Conservation (phyloP, 1,140 invertebrate species). For the Drosophila fuyamai region DNA sequence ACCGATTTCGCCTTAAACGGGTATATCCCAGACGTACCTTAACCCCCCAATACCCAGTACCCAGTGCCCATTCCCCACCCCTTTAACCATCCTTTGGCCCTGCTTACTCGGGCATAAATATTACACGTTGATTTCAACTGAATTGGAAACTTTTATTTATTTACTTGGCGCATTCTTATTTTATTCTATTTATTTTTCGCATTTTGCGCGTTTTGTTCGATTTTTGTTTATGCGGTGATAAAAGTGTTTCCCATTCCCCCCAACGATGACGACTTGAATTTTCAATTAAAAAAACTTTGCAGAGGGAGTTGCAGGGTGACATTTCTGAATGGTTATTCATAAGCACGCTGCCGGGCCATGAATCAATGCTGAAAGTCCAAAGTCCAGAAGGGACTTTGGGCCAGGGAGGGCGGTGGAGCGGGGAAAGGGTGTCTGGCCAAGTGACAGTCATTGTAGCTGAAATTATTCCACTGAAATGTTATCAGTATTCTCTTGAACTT, state of each 20-base stretch:
- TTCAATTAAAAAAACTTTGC: slow-evolving; percentile 70
- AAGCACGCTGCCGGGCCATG: slow-evolving; percentile 57
- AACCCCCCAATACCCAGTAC: slow-evolving; percentile 3
- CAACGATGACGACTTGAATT: slow-evolving; percentile 59
- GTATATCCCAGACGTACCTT: slow-evolving; percentile 21
- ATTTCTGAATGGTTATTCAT: slow-evolving; percentile 76
- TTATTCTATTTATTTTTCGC: slow-evolving; percentile 5
- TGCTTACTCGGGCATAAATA: slow-evolving; percentile 66
- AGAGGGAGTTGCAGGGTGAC: slow-evolving; percentile 20
- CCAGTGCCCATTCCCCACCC: neutral
- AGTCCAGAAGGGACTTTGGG: slow-evolving; percentile 39
- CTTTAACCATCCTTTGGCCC: neutral
- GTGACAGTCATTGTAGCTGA: slow-evolving; percentile 57
- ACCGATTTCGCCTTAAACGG: slow-evolving; percentile 9
- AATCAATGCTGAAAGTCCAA: slow-evolving; percentile 70
- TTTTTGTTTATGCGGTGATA: slow-evolving; percentile 54
- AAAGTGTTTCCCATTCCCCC: slow-evolving; percentile 23
- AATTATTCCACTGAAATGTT: slow-evolving; percentile 60
- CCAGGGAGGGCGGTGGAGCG: neutral
- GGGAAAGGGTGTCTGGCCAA: slow-evolving; percentile 22
- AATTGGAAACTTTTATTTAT: slow-evolving; percentile 69
- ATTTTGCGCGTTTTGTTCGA: slow-evolving; percentile 23
- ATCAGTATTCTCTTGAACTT: slow-evolving; percentile 45
- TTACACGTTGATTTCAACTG: slow-evolving; percentile 68
- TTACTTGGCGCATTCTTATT: slow-evolving; percentile 21